These are phyloP conservation scores for Netelia fuscicornis DNA, from an alignment of 2,888 invertebrate species.

Conservation along the genomic window DNA sequence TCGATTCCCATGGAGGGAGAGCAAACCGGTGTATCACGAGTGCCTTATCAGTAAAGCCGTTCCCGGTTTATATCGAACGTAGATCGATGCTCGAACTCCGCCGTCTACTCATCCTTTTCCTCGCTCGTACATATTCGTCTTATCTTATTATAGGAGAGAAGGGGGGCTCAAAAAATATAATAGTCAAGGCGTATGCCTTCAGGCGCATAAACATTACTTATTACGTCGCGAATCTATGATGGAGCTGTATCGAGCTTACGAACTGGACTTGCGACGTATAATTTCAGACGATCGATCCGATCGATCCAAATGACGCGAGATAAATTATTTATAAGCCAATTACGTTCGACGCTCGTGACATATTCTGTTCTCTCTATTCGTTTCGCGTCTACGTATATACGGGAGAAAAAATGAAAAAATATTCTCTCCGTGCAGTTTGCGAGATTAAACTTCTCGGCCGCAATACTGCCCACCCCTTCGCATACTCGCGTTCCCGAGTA, in stretches of 20 bases:
- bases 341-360: constrained; percentile 2
- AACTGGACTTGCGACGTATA: constrained; percentile 6
- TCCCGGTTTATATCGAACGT: neutral
- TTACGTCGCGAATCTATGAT: constrained; percentile 5
- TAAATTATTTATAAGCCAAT: constrained; percentile 38
- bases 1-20: constrained; percentile 22
- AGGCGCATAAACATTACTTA: neutral
- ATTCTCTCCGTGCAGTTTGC: neutral
- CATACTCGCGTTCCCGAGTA: neutral
- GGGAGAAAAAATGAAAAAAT: neutral
- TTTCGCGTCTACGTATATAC: neutral
- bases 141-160: neutral
- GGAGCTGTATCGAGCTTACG: neutral
- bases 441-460: neutral
- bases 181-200: neutral
- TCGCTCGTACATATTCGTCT: neutral
- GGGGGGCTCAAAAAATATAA: neutral
- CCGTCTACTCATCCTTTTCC: neutral
- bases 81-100: constrained; percentile 16
- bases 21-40: neutral
- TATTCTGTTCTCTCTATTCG: constrained; percentile 10
- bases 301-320: constrained; percentile 38
- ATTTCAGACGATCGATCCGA: constrained; percentile 5
- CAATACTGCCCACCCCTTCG: neutral
- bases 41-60: neutral